Evolutionary conservation across 2,113 vertebrate species (phyloP), one percentile per base, ranked within the genome.

Genomic region (Petrocephalus microphthalmus): DNA sequence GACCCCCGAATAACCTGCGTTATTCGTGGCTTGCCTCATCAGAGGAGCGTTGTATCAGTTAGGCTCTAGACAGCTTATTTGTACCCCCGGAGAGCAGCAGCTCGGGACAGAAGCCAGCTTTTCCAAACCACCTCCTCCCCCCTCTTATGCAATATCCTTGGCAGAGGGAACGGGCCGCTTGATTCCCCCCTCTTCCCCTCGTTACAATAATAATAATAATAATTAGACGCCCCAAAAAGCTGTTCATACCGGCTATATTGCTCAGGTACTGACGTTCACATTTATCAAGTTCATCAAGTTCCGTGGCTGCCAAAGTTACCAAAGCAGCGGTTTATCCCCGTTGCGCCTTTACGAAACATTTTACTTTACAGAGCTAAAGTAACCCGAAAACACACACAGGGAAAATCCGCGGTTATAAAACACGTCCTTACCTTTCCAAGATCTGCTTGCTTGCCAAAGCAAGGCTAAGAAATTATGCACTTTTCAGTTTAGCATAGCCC

Each of bases 131-230:
- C 85, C 86, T 45, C 88, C 85, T 87, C 57, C 51, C 53, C 6
- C 13, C 84, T 52, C 89, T 95, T 95, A 95, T 93, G 92, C 91
- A 95, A 94, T 91, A 74, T 91, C 92, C 88, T 93, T 92, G 64
- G 67, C 87, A 51, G 15, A 47, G 45, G 90, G 67, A 86, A 33
- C 29, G 37, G 17, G 29, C 47, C 49, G n/a, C 25, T 49, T 29
- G 47, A 78, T 87, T 25, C 47, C 47, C 51, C 86, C 47, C 86
- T 52, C 51, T 87, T 81, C 87, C 87, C 78, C 49, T 71, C 20
- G 47, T 54, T 84, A 90, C 88, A 89, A 88, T 52, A 42, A 20
- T 52, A 6, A 54, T 52, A 89, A 88, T 52, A 42, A 20, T 52
- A 6, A 54, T 52, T 84, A 87, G 49, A 86, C 78, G 78, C 89